phyloP scores from a whole-genome alignment of 2,888 invertebrate species.

The Sialis lutaria region DNA sequence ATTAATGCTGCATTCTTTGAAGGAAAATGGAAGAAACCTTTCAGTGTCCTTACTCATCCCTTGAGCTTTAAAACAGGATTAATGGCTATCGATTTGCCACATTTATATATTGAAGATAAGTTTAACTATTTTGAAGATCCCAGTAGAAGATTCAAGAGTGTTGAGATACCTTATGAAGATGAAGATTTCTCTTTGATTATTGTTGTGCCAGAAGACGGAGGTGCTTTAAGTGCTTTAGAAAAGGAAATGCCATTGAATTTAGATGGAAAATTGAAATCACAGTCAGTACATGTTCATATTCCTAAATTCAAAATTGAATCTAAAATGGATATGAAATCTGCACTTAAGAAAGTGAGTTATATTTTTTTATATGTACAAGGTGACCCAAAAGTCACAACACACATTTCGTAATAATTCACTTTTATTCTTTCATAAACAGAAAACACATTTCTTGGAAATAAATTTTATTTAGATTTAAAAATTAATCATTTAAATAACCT shows the following conservation, averaged over 20 bases:
- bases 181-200: constrained; percentile 12
- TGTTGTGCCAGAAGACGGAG: constrained; percentile 11
- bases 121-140: constrained; percentile 17
- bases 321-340: constrained; percentile 26
- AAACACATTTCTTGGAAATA: too few relatives aligned
- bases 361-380: background rate
- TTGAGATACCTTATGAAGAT: constrained; percentile 16
- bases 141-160: constrained; percentile 16
- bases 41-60: background rate
- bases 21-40: constrained; percentile 14
- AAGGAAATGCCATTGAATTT: constrained; percentile 7
- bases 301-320: constrained; percentile 13
- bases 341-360: constrained; percentile 37
- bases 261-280: background rate
- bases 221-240: constrained; percentile 11
- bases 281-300: constrained; percentile 10
- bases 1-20: constrained; percentile 22
- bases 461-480: background rate
- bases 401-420: too few relatives aligned
- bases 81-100: constrained; percentile 15
- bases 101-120: constrained; percentile 15
- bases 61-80: constrained; percentile 13
- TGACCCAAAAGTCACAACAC: too few relatives aligned
- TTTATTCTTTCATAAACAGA: too few relatives aligned
- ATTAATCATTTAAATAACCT: background rate